phyloP scores from a whole-genome alignment of 1,140 invertebrate genomes.

The Diabrotica virgifera region DNA sequence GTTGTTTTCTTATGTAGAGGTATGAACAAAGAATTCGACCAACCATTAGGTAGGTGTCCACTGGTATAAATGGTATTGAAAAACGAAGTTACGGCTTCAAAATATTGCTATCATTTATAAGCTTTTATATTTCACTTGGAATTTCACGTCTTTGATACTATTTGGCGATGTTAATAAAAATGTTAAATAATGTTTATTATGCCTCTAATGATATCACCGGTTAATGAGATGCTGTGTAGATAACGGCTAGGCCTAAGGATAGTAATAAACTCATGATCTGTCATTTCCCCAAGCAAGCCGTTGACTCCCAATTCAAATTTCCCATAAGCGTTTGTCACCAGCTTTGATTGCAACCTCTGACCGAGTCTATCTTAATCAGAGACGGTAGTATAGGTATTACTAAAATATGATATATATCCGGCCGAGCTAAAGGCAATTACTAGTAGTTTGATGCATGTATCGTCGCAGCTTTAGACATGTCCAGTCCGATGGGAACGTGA shows the following conservation, averaged over 20 bases:
- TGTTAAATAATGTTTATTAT: too few relatives aligned
- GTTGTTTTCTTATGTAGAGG: too few relatives aligned
- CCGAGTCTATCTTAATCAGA: constrained; percentile 28
- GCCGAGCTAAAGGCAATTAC: constrained; percentile 36
- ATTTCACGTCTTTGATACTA: too few relatives aligned
- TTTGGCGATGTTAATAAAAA: too few relatives aligned
- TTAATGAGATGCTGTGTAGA: too few relatives aligned
- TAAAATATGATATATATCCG: constrained; percentile 35
- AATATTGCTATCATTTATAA: too few relatives aligned
- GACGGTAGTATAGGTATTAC: constrained; percentile 18
- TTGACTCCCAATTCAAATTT: constrained; percentile 2
- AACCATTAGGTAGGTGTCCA: too few relatives aligned
- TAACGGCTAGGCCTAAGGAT: neutral
- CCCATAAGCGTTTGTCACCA: constrained; percentile 12
- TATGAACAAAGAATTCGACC: too few relatives aligned
- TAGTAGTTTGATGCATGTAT: constrained; percentile 39
- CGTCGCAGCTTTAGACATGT: constrained; percentile 35
- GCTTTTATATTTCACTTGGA: too few relatives aligned
- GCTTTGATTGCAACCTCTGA: constrained; percentile 17
- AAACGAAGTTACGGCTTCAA: too few relatives aligned
- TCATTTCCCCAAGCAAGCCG: constrained; percentile 1
- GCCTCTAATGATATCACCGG: too few relatives aligned
- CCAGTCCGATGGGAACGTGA: constrained; percentile 38
- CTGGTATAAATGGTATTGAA: too few relatives aligned
- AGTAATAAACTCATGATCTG: constrained; percentile 2